Base-by-base conservation (phyloP, 1,140 invertebrate genomes). In the Protaetia brevitarsis region DNA sequence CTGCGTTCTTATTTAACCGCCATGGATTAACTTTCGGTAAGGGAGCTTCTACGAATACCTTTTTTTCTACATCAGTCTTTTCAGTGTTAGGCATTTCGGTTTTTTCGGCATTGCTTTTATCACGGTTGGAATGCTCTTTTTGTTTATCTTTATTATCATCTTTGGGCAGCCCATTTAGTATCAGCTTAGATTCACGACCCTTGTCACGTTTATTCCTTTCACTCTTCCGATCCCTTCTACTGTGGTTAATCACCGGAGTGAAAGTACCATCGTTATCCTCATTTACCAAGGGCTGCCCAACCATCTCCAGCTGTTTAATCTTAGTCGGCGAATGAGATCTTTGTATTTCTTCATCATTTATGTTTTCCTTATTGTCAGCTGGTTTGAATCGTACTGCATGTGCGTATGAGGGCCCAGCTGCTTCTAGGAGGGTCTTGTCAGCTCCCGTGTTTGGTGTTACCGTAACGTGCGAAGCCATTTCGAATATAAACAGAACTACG, bases 1-100 rank as follows among this genome's bases (percentile, higher is more conserved):
- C 62, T 37, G 66, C 45, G 67, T 34, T 63, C 45, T 37, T 41
- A 60, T 80, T 81, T 31, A 82, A 79, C 80, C 84, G 83, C 84
- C 84, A 86, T 60, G 82, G 82, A 74, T 86, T 86, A 58, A 83
- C 82, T 78, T 85, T 84, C 1, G 84, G 84, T 66, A 85, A 79
- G 7, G 84, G 84, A 23, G 84, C 84, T 70, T 83, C 84, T 4
- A 86, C 83, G 75, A 85, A 86, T 21, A 81, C 78, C 74, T 83
- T 84, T 74, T 83, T 84, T 29, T 75, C 72, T 23, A 71, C 79
- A 2, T 74, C 66, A 60, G 75, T 76, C 31, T 68, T 68, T 64
- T 77, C 76, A 58, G 68, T 72, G 21, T 29, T 28, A 76, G 30
- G 30, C n/a, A n/a, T 16, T 13, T 73, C 66, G 59, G 74, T 74